These are phyloP conservation scores for Motacilla tschutschensis DNA, from an alignment of 2,113 vertebrate species.

Conservation along the genomic window DNA sequence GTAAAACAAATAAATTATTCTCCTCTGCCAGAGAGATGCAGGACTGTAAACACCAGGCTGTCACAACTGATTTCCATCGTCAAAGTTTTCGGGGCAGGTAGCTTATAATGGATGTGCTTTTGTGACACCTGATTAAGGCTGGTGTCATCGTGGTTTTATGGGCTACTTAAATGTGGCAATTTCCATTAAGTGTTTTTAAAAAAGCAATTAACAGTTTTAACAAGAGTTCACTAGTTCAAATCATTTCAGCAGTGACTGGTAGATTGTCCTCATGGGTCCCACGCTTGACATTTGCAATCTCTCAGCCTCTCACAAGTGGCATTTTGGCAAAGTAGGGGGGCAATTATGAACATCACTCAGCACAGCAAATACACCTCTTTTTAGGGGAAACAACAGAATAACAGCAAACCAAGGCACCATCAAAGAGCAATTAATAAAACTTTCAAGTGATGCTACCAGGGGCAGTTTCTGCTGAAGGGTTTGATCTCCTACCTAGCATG, in stretches of 20 bases:
- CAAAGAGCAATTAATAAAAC: not conserved
- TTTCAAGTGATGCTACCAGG: not conserved
- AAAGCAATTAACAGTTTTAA: conserved; percentile 66
- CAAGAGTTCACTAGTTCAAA: conserved; percentile 63
- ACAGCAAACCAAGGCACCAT: not conserved
- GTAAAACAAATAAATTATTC: conserved; percentile 15
- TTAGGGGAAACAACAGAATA: not conserved
- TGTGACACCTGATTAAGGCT: conserved; percentile 51
- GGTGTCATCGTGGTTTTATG: conserved; percentile 56
- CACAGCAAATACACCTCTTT: not conserved
- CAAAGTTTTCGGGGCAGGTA: conserved; percentile 22
- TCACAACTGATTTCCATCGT: not conserved
- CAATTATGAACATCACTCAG: not conserved
- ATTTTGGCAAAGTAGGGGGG: conserved; percentile 6
- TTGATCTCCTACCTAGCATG: not conserved
- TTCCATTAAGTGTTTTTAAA: conserved; percentile 62
- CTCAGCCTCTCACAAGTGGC: conserved; percentile 18
- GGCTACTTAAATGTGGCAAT: conserved; percentile 60
- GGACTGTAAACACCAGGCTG: not conserved
- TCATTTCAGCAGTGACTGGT: conserved; percentile 50
- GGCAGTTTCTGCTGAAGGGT: not conserved
- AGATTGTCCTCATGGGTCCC: conserved; percentile 54
- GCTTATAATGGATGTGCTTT: conserved; percentile 15
- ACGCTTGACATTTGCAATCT: conserved; percentile 55
- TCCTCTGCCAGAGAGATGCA: not conserved